Conservation (phyloP, 2,113 vertebrate genomes). For the Lepus timidus region DNA sequence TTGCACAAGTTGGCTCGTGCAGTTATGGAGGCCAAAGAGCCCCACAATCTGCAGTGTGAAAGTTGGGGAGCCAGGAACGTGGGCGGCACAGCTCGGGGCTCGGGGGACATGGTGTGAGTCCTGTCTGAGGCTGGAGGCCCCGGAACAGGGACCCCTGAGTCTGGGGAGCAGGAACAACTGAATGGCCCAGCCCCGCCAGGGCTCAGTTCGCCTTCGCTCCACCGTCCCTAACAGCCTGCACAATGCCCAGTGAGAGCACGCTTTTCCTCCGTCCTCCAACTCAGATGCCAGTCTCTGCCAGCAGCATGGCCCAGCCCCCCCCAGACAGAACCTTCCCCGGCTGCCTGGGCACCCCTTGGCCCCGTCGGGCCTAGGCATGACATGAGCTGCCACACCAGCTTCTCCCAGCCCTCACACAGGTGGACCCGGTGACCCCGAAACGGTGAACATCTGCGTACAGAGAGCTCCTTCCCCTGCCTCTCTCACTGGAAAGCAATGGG, state of each 20-base stretch:
- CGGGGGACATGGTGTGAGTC: not conserved
- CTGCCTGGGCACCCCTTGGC: not conserved
- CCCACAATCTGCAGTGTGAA: not conserved
- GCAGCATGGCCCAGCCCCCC: not conserved
- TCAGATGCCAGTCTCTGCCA: not conserved
- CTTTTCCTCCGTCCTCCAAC: too few relatives aligned
- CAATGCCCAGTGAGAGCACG: too few relatives aligned
- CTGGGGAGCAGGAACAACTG: not conserved
- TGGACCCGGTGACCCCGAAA: not conserved
- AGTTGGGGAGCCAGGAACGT: not conserved
- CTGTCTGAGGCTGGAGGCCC: not conserved
- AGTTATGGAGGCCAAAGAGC: not conserved
- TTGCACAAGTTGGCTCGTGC: not conserved
- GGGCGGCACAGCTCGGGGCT: not conserved
- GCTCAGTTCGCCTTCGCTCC: not conserved
- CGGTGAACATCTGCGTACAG: not conserved
- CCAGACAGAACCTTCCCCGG: not conserved
- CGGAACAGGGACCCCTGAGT: not conserved
- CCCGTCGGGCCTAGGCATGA: not conserved
- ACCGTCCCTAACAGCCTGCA: fast-evolving
- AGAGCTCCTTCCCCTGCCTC: not conserved
- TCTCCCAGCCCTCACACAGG: not conserved
- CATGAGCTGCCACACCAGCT: not conserved
- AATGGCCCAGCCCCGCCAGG: too few relatives aligned
- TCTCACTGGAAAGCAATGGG: not conserved